These are phyloP conservation scores for Colostygia pectinataria DNA, from an alignment of 2,888 invertebrate genomes.

Conservation along the genomic window DNA sequence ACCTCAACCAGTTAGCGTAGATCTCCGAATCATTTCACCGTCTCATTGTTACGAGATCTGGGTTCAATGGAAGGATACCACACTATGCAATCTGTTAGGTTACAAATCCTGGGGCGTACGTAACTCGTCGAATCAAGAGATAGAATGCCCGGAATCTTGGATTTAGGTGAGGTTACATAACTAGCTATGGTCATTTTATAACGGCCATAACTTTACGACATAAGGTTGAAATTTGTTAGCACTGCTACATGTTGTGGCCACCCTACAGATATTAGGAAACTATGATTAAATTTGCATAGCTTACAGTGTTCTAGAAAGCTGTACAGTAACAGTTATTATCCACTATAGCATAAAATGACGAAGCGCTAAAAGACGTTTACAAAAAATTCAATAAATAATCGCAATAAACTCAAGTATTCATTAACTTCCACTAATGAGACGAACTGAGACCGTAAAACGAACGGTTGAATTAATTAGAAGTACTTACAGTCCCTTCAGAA, in stretches of 20 bases:
- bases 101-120: conserved; percentile 24
- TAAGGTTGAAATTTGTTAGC: too few species aligned
- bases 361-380: not conserved
- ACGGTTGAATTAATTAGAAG: conserved; percentile 23
- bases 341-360: not conserved
- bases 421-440: conserved; percentile 27
- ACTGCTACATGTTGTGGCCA: too few species aligned
- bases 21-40: conserved; percentile 11
- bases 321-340: not conserved
- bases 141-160: conserved; percentile 20
- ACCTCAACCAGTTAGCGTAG: conserved; percentile 23
- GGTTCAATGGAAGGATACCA: conserved; percentile 34
- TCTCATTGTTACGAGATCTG: conserved; percentile 4
- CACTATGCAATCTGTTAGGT: conserved; percentile 29
- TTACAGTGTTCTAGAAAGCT: too few species aligned
- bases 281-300: not conserved
- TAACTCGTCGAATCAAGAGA: conserved; percentile 18
- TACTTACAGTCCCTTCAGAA: conserved; percentile 12
- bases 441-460: conserved; percentile 18
- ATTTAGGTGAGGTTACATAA: conserved; percentile 17
- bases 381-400: conserved; percentile 11
- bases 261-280: too few species aligned
- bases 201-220: too few species aligned
- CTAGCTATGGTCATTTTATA: not conserved
- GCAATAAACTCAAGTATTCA: conserved; percentile 21